These are phyloP conservation scores for Oxystoma pomonae DNA, from an alignment of 2,888 invertebrate species.

Conservation along the genomic window DNA sequence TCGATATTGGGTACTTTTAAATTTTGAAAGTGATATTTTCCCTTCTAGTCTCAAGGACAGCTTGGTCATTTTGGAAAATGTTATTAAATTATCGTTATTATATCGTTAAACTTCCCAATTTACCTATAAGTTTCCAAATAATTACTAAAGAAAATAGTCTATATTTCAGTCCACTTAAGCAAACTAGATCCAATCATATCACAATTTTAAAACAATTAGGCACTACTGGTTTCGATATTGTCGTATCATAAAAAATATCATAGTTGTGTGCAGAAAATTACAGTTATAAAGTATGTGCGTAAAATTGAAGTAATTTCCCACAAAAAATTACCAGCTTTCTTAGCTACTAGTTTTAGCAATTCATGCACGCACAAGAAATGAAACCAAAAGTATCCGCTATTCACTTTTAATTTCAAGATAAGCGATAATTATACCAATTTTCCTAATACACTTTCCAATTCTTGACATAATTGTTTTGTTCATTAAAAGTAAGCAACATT, in stretches of 20 bases:
- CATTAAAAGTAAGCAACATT: background rate
- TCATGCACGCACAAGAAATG: background rate
- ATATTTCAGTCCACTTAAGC: background rate
- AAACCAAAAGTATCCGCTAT: background rate
- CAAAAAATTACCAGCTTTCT: background rate
- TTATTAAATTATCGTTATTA: background rate
- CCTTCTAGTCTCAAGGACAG: background rate
- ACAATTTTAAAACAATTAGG: background rate
- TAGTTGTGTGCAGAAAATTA: background rate
- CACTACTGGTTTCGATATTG: background rate
- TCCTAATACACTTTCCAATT: background rate
- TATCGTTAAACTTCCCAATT: background rate
- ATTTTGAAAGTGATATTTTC: background rate
- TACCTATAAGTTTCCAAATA: background rate
- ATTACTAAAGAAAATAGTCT: background rate
- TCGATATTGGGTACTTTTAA: no score
- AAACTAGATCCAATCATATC: background rate
- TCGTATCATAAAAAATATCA: background rate
- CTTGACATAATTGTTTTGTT: background rate
- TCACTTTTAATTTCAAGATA: background rate
- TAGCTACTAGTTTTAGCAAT: background rate
- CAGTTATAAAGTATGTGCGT: background rate
- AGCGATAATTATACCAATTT: background rate
- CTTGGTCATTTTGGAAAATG: background rate
- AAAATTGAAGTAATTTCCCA: background rate